Percentiles rank a stretch among this genome's conserved stretches.
Evolutionary conservation across 2,888 invertebrate species (phyloP).

Genomic region (Meteorus colon): DNA sequence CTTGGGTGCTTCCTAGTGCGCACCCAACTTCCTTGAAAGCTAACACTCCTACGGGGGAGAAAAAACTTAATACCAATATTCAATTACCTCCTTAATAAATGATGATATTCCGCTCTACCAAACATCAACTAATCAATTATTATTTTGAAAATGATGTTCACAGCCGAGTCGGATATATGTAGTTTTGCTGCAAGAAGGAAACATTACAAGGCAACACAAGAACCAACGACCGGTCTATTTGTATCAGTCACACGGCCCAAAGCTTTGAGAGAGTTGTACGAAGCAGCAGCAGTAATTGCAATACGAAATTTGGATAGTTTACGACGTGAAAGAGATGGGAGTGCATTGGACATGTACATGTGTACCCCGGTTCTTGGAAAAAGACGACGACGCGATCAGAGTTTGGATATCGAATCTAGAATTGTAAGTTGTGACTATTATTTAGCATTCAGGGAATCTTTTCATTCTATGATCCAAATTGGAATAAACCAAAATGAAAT

Average conservation of each 20-base stretch:
- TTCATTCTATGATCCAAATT: not conserved
- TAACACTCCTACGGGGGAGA: too few relatives aligned
- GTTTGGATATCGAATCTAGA: conserved; percentile 90
- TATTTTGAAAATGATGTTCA: conserved; percentile 4
- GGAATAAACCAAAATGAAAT: conserved; percentile 40
- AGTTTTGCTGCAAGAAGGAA: conserved; percentile 87
- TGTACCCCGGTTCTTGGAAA: conserved; percentile 88
- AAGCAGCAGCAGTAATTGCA: conserved; percentile 82
- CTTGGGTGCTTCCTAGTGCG: not conserved
- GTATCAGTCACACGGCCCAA: conserved; percentile 83
- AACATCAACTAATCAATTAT: not conserved
- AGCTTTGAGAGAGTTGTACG: conserved; percentile 85
- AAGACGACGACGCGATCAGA: conserved; percentile 80
- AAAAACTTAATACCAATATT: too few relatives aligned
- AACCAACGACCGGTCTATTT: conserved; percentile 84
- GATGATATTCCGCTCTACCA: not conserved
- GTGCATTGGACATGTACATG: conserved; percentile 81
- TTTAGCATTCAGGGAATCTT: not conserved
- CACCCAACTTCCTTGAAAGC: too few relatives aligned
- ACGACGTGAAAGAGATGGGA: conserved; percentile 78
- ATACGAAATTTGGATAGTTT: conserved; percentile 81
- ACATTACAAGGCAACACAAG: conserved; percentile 84
- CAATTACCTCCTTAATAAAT: not conserved
- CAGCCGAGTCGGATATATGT: conserved; percentile 94
- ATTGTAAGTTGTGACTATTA: conserved; percentile 80